Conservation (phyloP, 1,140 invertebrate species). For the Vollenhovia emeryi region DNA sequence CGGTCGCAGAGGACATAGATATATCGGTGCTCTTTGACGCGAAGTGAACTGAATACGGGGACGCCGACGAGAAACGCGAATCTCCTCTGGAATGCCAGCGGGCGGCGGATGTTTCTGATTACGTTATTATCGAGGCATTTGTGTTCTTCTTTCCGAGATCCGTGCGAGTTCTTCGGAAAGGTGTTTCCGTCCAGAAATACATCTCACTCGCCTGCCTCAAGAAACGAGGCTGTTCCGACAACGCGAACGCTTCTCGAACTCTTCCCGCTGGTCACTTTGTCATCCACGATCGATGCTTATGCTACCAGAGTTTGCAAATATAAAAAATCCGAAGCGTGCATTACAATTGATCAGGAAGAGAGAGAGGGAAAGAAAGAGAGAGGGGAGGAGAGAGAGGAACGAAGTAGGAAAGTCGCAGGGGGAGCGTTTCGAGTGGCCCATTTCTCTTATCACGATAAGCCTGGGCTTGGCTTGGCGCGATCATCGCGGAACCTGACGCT, state of each 20-base stretch:
- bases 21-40: not conserved
- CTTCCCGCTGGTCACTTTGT: not conserved
- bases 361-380: not conserved
- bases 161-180: not conserved
- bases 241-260: not conserved
- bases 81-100: not conserved
- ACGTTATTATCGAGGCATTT: conserved; percentile 10
- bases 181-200: not conserved
- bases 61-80: not conserved
- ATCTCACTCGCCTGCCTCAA: not conserved
- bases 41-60: not conserved
- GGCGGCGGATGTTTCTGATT: conserved; percentile 1
- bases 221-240: not conserved
- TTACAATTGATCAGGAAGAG: not conserved
- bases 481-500: conserved; percentile 20
- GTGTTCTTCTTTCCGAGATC: not conserved
- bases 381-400: not conserved
- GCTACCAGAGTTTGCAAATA: not conserved
- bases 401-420: conserved; percentile 8
- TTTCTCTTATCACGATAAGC: conserved; percentile 77
- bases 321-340: conserved; percentile 26
- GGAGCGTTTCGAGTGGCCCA: conserved; percentile 73
- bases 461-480: conserved; percentile 42
- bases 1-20: not conserved
- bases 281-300: not conserved